Evolutionary conservation across 2,888 invertebrate genomes (phyloP), one percentile per base, ranked within the genome.

Genomic region (Caenorhabditis sp.): DNA sequence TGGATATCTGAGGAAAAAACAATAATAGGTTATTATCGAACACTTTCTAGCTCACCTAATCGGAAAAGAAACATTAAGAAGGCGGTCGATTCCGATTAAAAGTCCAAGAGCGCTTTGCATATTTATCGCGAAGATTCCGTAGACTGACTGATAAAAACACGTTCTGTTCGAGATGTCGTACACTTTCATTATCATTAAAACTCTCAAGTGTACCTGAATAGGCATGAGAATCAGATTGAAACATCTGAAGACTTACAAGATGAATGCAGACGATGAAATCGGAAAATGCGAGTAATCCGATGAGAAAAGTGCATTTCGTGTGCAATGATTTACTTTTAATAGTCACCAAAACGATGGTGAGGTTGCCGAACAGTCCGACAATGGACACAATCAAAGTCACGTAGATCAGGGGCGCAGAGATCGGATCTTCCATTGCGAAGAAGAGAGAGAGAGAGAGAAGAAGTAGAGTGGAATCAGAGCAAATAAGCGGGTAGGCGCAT

Each of bases 51-150:
- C 62, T 39, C 20, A 82, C 82, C 58, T 74, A 9, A 82, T 37
- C 9, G 82, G 82, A 41, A 43, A 58, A 1, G 76, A 66, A 1
- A 80, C 82, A 26, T 76, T 80, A 17, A 59, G 43, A 8, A 80
- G 62, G 13, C 80, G 39, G 46, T 82, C 80, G 11, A 82, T 43
- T 17, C 82, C 82, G 1, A 82, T 41, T 32, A 76, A 58, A 1
- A 82, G 61, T 6, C 80, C 79, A 41, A 82, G 50, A 17, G 62
- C 55, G 30, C 80, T 71, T 41, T 80, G 82, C 55, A 79, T 66
- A 39, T 80, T 81, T 32, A 82, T 50, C n/a, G 79, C 73, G 35
- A 80, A 79, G 7, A 82, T 65, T 24, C 82, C 82, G 56, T 78
- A 76, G 2, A 65, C 45, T 4, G 79, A 79, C 9, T 43, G 30